Percentiles rank a stretch among this genome's conserved stretches.
These are phyloP conservation scores for Lepidurus arcticus DNA, from an alignment of 1,140 invertebrate genomes.

Conservation along the genomic window DNA sequence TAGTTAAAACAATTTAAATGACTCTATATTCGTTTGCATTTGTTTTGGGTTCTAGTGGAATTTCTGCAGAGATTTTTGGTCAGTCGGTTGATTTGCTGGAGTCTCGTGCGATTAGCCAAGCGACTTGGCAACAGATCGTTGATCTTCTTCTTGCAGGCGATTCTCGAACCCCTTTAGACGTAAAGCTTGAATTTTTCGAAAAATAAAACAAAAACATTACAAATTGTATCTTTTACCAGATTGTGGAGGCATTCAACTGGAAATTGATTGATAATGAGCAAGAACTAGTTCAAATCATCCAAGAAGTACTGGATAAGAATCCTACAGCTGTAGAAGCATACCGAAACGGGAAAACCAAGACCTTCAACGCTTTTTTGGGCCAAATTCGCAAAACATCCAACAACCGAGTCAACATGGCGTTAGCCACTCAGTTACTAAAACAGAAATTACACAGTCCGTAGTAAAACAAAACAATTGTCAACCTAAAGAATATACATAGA, in stretches of 20 bases:
- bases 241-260: constrained; percentile 59
- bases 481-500: neutral
- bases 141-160: constrained; percentile 23
- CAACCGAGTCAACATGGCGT: constrained; percentile 59
- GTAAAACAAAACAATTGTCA: neutral
- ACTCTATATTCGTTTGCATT: constrained; percentile 36
- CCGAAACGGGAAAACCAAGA: constrained; percentile 62
- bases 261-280: constrained; percentile 55
- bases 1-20: constrained; percentile 29
- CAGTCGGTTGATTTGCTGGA: constrained; percentile 57
- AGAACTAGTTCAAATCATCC: constrained; percentile 56
- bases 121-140: constrained; percentile 39
- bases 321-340: constrained; percentile 58
- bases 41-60: constrained; percentile 42
- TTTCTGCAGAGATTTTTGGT: constrained; percentile 49
- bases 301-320: constrained; percentile 57
- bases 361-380: constrained; percentile 57
- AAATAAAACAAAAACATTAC: neutral
- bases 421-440: constrained; percentile 55
- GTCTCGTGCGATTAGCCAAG: constrained; percentile 55
- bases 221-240: constrained; percentile 43
- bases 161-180: constrained; percentile 1
- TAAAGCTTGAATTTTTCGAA: constrained; percentile 27
- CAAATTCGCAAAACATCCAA: constrained; percentile 53
- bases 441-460: constrained; percentile 50